Percentiles rank a stretch among this genome's conserved stretches.
Conservation (phyloP, 2,888 invertebrate species). For the Miltochrista miniata region DNA sequence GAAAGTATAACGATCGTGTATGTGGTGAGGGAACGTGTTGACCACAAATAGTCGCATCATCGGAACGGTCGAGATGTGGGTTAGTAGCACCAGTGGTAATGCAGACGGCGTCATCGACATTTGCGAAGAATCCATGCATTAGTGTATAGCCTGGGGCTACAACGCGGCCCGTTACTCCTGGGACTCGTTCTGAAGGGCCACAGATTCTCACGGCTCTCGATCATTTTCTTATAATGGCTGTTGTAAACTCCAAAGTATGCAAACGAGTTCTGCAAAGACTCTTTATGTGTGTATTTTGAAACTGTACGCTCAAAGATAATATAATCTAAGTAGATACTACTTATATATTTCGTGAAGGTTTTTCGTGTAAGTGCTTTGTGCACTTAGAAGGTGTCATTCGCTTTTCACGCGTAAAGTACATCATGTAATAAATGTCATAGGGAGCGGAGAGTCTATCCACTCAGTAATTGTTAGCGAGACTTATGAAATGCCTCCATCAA, state of each 20-base stretch:
- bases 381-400: constrained; percentile 18
- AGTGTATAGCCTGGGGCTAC: constrained; percentile 73
- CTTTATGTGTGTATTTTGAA: neutral
- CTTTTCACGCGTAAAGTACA: constrained; percentile 14
- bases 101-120: constrained; percentile 50
- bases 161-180: constrained; percentile 66
- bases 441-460: constrained; percentile 19
- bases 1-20: constrained; percentile 80
- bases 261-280: neutral
- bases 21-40: constrained; percentile 61
- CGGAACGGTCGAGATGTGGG: constrained; percentile 71
- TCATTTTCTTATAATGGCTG: constrained; percentile 44
- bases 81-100: constrained; percentile 71
- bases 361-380: constrained; percentile 12
- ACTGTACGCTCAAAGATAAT: neutral
- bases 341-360: constrained; percentile 7
- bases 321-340: neutral
- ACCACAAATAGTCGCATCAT: constrained; percentile 75
- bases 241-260: neutral
- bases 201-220: constrained; percentile 63
- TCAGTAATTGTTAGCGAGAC: constrained; percentile 14
- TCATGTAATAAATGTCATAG: constrained; percentile 26
- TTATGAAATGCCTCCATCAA: neutral
- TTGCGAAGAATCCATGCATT: constrained; percentile 64
- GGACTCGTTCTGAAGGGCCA: constrained; percentile 67